Evolutionary conservation across 2,797 vertebrate species (phyloP), one percentile per base, ranked within the genome.

Genomic region (Acanthurus lineatus): DNA sequence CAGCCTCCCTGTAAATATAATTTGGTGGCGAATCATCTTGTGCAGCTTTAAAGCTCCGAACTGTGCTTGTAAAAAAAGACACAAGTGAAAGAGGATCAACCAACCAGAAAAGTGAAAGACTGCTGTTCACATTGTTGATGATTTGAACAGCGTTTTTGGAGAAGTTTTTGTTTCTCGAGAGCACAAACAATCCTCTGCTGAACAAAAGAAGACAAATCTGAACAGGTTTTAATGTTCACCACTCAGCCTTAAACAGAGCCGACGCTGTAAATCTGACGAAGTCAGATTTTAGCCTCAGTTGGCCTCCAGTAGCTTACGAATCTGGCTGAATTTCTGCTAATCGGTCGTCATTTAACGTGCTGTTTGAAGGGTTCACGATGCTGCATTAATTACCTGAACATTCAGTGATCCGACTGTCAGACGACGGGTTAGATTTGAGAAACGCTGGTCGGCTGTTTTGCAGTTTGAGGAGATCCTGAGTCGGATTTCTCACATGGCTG

Each of bases 171-270:
- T 68, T 65, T 12, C 11, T 15, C 2, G 52, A 51, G 38, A 45
- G 56, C 52, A 40, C 56, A 22, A 70, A 48, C 9, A 45, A 25
- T 45, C 72, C 76, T 67, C 42, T 0, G 51, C 65, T 73, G 17
- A 66, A 52, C 19, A 32, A 72, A 53, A 53, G 28, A 53, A 65
- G 77, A 80, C 67, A 67, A 73, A 73, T 63, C 58, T 77, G 88
- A 77, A 86, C 83, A 83, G 15, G 56, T 91, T 93, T 88, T 92
- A 80, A 88, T 86, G 91, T 93, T 86, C 69, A 83, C 28, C 58
- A 0, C 61, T 52, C 4, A 65, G n/a, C 15, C 51, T 74, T 58
- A 52, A 74, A 12, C 45, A 4, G 32, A 40, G 47, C 40, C 44
- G 35, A 59, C 52, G 17, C 51, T n/a, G 51, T 49, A n/a, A 2